Percentiles rank a stretch among this genome's conserved stretches.
Conservation (phyloP, 2,888 invertebrate species). For the Notodonta ziczac region DNA sequence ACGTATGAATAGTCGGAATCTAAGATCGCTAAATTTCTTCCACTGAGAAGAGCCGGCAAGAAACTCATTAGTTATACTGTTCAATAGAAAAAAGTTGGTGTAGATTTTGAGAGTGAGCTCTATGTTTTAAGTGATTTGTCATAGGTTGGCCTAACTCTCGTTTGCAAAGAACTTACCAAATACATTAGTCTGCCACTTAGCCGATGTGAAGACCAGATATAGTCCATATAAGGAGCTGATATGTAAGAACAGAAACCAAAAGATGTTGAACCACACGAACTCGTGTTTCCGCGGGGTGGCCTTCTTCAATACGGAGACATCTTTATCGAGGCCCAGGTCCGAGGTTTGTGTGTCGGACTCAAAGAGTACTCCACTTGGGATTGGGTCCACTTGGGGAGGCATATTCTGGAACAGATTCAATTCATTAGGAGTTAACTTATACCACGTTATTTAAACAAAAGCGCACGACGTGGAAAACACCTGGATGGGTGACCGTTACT, state of each 20-base stretch:
- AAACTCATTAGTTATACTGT: too few species aligned
- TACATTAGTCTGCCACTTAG: constrained; percentile 86
- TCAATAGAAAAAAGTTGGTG: too few species aligned
- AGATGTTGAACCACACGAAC: constrained; percentile 90
- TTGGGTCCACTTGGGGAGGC: constrained; percentile 84
- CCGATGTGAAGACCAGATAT: constrained; percentile 87
- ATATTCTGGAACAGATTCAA: constrained; percentile 57
- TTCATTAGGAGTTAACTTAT: too few species aligned
- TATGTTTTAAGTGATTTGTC: too few species aligned
- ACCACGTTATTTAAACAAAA: too few species aligned
- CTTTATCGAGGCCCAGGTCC: constrained; percentile 84
- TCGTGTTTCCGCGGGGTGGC: constrained; percentile 79
- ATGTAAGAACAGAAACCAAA: constrained; percentile 88
- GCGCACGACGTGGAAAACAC: too few species aligned
- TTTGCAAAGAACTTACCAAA: constrained; percentile 82
- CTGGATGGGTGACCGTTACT: too few species aligned
- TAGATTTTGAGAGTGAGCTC: too few species aligned
- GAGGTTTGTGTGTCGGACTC: constrained; percentile 87
- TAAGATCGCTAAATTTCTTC: too few species aligned
- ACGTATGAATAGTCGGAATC: too few species aligned
- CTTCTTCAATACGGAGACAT: constrained; percentile 81
- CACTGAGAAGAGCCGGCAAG: too few species aligned
- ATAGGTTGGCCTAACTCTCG: neutral
- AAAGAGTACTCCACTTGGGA: constrained; percentile 85
- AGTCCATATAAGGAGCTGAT: constrained; percentile 87